These are phyloP conservation scores for Halcyon malimbica DNA, from an alignment of 2,113 vertebrate species.

Conservation along the genomic window DNA sequence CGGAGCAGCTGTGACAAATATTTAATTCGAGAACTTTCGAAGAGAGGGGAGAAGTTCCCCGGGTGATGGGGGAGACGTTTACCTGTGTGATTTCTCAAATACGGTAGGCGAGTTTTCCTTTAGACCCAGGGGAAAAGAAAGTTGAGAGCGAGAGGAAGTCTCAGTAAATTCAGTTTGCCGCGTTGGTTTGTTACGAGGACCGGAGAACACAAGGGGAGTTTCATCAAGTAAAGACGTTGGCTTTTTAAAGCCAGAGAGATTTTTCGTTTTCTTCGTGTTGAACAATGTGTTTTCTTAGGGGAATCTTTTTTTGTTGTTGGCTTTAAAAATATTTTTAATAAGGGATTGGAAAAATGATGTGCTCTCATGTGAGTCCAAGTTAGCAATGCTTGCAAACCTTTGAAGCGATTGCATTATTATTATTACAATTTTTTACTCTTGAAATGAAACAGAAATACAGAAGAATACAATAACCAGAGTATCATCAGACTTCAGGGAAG, in stretches of 20 bases:
- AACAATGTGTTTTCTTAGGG: not conserved
- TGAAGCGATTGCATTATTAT: not conserved
- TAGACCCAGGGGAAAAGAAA: not conserved
- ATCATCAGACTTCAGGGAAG: not conserved
- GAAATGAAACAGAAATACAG: not conserved
- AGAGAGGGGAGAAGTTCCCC: not conserved
- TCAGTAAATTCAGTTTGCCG: not conserved
- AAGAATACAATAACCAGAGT: not conserved
- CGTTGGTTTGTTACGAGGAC: not conserved
- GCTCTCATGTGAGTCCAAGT: conserved; percentile 24
- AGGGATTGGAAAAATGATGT: not conserved
- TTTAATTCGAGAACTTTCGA: conserved; percentile 56
- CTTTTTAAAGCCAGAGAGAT: not conserved
- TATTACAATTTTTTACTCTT: not conserved
- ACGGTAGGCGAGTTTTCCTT: not conserved
- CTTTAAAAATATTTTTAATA: not conserved
- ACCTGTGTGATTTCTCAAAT: not conserved
- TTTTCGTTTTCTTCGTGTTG: not conserved
- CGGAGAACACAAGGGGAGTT: not conserved
- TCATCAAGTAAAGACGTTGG: not conserved
- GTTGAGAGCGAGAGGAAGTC: not conserved
- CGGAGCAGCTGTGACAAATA: conserved; percentile 66
- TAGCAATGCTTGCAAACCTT: not conserved
- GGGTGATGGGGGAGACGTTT: not conserved
- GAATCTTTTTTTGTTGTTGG: not conserved